Evolutionary conservation across 2,888 invertebrate species (phyloP).

Genomic region (Chloromyia formosa): DNA sequence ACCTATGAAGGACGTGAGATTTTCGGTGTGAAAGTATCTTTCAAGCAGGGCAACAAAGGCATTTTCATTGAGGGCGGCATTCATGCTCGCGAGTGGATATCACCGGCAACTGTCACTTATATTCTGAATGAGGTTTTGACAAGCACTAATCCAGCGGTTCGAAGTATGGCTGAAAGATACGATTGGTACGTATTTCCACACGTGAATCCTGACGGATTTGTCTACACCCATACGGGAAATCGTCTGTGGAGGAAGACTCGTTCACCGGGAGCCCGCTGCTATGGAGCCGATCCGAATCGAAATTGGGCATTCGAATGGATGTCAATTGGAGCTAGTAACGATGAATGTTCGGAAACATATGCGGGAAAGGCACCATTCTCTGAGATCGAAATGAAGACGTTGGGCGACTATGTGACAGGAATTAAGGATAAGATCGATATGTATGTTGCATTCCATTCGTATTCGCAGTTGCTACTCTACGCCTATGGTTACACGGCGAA

Average conservation of each 20-base stretch:
- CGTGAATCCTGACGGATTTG: constrained; percentile 77
- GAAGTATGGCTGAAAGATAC: constrained; percentile 66
- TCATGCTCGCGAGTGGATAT: constrained; percentile 81
- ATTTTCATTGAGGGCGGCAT: constrained; percentile 73
- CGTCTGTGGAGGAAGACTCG: constrained; percentile 79
- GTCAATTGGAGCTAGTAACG: constrained; percentile 66
- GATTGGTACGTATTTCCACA: constrained; percentile 76
- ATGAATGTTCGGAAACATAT: constrained; percentile 63
- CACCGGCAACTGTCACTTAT: constrained; percentile 72
- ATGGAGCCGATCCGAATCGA: constrained; percentile 80
- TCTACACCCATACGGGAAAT: constrained; percentile 68
- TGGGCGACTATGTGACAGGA: constrained; percentile 68
- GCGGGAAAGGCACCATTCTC: constrained; percentile 68
- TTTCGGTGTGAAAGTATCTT: constrained; percentile 68
- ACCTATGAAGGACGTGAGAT: constrained; percentile 71
- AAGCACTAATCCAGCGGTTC: constrained; percentile 66
- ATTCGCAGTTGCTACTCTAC: constrained; percentile 74
- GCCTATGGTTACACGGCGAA: constrained; percentile 75
- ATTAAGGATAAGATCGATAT: constrained; percentile 67
- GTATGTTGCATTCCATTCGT: constrained; percentile 81
- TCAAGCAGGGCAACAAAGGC: constrained; percentile 65
- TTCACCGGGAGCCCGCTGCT: constrained; percentile 65
- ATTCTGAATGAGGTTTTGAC: constrained; percentile 70
- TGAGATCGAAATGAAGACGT: constrained; percentile 67
- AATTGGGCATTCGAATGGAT: constrained; percentile 77